Evolutionary conservation across 1,140 invertebrate genomes (phyloP), one percentile per base, ranked within the genome.

Genomic region (Drosophila suzukii): DNA sequence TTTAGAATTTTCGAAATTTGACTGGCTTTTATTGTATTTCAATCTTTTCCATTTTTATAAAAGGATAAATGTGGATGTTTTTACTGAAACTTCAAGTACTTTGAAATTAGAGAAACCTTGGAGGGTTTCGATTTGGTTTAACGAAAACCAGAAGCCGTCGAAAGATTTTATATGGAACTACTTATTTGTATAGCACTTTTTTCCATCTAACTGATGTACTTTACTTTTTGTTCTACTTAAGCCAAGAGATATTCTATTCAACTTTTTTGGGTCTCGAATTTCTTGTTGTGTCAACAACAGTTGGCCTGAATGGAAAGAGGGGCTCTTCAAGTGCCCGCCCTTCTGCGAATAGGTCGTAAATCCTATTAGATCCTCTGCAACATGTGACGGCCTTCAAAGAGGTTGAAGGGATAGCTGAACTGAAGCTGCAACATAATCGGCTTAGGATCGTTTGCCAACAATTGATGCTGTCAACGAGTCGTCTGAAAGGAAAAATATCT

Each of bases 211-310:
- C 67, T 41, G 50, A 47, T 15, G 43, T 49, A 49, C 50, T 71
- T 11, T 27, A 57, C 27, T 68, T 70, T 57, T 49, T 57, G 43
- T 71, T 68, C 41, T 71, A 55, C 58, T 65, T 63, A 67, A 63
- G 34, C 36, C 58, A 13, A 13, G 13, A 44, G 62, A 41, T 70
- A 70, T 57, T 49, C 51, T 49, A 49, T 71, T 70, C 51, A 70
- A 56, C 59, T 70, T 65, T 77, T 38, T 53, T 49, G 36, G 57
- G 39, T 83, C 13, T 83, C 80, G 20, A 62, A 83, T 83, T 84
- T 80, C 81, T 62, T 83, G 81, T 83, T 83, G 81, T 83, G 76
- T 71, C 67, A 71, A 84, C 72, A 83, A 84, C 81, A 84, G 71
- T 68, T 55, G 66, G 72, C 39, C 20, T 54, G 67, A 68, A 65